Evolutionary conservation across 2,113 vertebrate species (phyloP).

Genomic region (Scatophagus argus): DNA sequence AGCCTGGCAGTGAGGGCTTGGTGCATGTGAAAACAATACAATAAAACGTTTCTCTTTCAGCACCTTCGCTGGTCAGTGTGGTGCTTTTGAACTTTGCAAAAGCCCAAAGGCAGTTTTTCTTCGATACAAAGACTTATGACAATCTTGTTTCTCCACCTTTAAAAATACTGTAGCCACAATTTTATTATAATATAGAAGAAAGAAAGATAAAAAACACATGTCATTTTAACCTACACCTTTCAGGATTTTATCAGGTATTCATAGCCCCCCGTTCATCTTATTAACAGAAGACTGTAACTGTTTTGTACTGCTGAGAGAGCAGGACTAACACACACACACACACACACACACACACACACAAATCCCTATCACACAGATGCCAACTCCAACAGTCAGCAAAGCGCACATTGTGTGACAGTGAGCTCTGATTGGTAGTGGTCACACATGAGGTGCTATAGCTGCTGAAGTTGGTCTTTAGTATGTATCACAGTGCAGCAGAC

Average conservation of each 20-base stretch:
- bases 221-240: conserved; percentile 10
- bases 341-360: conserved; percentile 13
- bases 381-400: conserved; percentile 70
- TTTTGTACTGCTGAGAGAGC: conserved; percentile 58
- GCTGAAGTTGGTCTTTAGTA: conserved; percentile 74
- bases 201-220: conserved; percentile 2
- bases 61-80: not conserved
- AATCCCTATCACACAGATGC: conserved; percentile 30
- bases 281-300: conserved; percentile 30
- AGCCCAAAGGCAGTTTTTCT: not conserved
- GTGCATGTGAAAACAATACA: not conserved
- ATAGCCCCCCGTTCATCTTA: conserved; percentile 9
- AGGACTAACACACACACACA: conserved; percentile 15
- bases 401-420: conserved; percentile 50
- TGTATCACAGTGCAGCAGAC: conserved; percentile 74
- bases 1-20: not conserved
- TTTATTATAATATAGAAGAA: not conserved
- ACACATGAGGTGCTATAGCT: conserved; percentile 70
- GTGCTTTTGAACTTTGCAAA: not conserved
- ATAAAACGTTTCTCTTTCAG: not conserved
- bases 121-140: not conserved
- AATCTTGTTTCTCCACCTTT: not conserved
- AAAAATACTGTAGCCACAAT: not conserved
- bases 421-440: conserved; percentile 74
- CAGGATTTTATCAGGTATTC: conserved; percentile 6